Evolutionary conservation across 2,888 invertebrate species (phyloP).

Genomic region (Orthonevra nobilis): DNA sequence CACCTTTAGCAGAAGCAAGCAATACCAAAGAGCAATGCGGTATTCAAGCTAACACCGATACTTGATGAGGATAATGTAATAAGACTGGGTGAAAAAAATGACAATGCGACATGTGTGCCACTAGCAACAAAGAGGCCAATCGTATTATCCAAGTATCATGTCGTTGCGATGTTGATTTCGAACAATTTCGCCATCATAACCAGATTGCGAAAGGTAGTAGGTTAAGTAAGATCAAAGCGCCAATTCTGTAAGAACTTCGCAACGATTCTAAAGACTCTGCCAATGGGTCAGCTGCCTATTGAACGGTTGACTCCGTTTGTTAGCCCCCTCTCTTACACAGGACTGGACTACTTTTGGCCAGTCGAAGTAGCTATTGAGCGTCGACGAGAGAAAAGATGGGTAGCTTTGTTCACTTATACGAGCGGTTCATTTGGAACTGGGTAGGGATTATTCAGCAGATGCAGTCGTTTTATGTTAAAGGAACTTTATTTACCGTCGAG

Average conservation of each 20-base stretch:
- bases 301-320: constrained; percentile 60
- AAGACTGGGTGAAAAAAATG: constrained; percentile 15
- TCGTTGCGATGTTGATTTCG: constrained; percentile 37
- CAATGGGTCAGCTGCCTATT: constrained; percentile 69
- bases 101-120: constrained; percentile 27
- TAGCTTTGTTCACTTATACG: constrained; percentile 46
- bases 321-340: constrained; percentile 66
- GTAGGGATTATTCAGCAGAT: constrained; percentile 46
- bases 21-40: no score
- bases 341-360: constrained; percentile 70
- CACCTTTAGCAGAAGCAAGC: constrained; percentile 9
- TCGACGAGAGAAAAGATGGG: constrained; percentile 63
- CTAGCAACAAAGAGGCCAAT: neutral
- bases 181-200: constrained; percentile 53
- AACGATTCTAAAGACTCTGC: constrained; percentile 48
- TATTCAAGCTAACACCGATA: no score
- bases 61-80: no score
- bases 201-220: constrained; percentile 40
- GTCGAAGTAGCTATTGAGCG: constrained; percentile 53
- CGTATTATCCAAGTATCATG: constrained; percentile 4
- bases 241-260: constrained; percentile 23
- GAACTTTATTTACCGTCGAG: constrained; percentile 56
- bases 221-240: constrained; percentile 17
- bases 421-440: constrained; percentile 52
- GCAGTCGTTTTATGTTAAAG: constrained; percentile 24